These are phyloP conservation scores for Nyctereutes procyonoides DNA, from an alignment of 2,113 vertebrate genomes.

Conservation along the genomic window DNA sequence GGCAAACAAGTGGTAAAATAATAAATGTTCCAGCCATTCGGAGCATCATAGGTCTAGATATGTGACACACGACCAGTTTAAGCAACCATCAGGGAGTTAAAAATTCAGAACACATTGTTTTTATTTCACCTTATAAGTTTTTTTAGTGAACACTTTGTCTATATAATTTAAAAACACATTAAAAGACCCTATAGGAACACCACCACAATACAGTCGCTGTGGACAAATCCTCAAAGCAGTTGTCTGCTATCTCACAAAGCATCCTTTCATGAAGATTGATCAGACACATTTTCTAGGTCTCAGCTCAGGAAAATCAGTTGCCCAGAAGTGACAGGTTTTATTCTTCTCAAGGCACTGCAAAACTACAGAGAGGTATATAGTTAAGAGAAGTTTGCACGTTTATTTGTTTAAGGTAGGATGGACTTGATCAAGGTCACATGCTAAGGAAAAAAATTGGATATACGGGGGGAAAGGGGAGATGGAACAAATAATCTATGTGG, in stretches of 20 bases:
- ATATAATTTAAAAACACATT: neutral
- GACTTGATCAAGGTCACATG: neutral
- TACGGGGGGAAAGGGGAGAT: neutral
- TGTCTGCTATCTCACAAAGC: neutral
- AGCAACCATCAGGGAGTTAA: neutral
- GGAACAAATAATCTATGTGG: neutral
- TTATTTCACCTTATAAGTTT: slow-evolving; percentile 17
- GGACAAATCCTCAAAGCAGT: neutral
- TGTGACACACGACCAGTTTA: neutral
- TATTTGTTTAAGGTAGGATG: neutral
- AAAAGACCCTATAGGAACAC: neutral
- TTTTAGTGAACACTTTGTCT: slow-evolving; percentile 12
- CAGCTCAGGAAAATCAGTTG: neutral
- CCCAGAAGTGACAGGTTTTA: neutral
- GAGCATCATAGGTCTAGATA: neutral
- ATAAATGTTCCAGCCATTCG: neutral
- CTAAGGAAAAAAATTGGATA: neutral
- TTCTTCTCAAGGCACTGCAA: neutral
- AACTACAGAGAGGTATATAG: neutral
- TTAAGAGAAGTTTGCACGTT: neutral
- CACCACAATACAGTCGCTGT: neutral
- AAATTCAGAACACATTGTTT: slow-evolving; percentile 25
- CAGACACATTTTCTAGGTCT: neutral
- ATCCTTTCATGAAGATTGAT: neutral
- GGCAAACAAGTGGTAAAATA: neutral